Base-by-base conservation (phyloP, 1,140 invertebrate genomes). In the Heliconius hermathena region DNA sequence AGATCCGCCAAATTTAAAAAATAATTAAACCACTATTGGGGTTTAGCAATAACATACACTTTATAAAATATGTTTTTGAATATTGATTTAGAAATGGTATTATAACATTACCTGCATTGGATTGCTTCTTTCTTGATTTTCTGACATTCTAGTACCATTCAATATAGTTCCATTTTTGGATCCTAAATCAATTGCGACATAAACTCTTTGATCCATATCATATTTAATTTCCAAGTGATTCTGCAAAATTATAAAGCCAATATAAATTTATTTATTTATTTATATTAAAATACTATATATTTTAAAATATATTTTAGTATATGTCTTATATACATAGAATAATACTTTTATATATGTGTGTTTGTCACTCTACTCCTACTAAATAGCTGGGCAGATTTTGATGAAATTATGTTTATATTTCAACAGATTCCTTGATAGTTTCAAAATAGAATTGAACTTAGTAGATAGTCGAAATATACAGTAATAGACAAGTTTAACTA, bases 111-210 rank as follows among this genome's bases (percentile, higher is more conserved):
- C 91, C 84, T 92, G 88, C 79, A 89, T 88, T 4, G 89, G 87
- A 22, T 96, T 94, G 84, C 97, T 98, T 80, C 96, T 95, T 85
- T 96, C 95, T 88, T 96, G 95, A 86, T 97, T 97, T 1, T 96
- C 95, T 0, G 97, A 97, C 82, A 99, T 95, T 80, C 97, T 95
- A 46, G 95, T 95, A 1, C 97, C 97, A 94, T 99, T 98, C 4
- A 99, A 87, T 76, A 97, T 96, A 1, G 98, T 99, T 2, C 98
- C 98, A 91, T 98, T 99, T 86, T 97, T 96, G 49, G 98, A 99
- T 11, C 98, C 98, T 73, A 97, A 87, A 93, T 99, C 98, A n/a
- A 96, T 95, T 1, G 97, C 95, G 72, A 96, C 94, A 88, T 98
- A 99, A 3, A 93, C 88, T 20, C 94, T 94, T 54, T 95, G 94